These are phyloP conservation scores for Tragelaphus imberbis DNA, from an alignment of 2,113 vertebrate genomes.

Conservation along the genomic window DNA sequence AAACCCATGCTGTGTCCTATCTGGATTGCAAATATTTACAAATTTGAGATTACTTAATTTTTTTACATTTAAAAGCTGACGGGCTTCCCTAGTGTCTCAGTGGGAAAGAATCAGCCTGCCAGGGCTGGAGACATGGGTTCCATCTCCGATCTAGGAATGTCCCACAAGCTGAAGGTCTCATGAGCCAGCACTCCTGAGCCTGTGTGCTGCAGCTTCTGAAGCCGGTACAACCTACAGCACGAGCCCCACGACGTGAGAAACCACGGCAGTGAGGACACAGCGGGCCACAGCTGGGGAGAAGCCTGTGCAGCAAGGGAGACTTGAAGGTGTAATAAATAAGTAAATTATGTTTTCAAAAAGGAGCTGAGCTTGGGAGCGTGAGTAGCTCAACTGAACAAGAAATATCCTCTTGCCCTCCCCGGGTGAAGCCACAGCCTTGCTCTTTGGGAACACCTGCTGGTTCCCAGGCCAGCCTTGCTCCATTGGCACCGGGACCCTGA, in stretches of 20 bases:
- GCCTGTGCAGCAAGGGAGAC: background rate
- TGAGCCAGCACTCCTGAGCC: background rate
- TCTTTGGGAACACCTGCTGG: background rate
- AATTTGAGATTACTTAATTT: background rate
- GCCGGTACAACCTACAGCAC: accelerated
- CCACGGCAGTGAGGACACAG: background rate
- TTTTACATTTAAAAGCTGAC: background rate
- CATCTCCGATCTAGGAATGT: accelerated
- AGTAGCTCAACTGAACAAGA: background rate
- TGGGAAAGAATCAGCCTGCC: background rate
- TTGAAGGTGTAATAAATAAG: background rate
- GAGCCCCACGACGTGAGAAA: accelerated
- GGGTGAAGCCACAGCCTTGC: background rate
- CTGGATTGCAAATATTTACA: background rate
- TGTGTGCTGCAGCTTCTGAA: background rate
- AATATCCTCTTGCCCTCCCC: background rate
- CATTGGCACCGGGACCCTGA: background rate
- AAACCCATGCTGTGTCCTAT: background rate
- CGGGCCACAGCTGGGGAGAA: background rate
- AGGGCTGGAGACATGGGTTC: background rate
- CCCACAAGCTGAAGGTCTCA: accelerated
- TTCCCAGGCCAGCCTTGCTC: background rate
- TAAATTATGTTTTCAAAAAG: background rate
- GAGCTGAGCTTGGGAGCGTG: background rate
- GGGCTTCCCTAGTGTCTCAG: background rate